Evolutionary conservation across 2,113 vertebrate genomes (phyloP).

Genomic region (Anguilla japonica): DNA sequence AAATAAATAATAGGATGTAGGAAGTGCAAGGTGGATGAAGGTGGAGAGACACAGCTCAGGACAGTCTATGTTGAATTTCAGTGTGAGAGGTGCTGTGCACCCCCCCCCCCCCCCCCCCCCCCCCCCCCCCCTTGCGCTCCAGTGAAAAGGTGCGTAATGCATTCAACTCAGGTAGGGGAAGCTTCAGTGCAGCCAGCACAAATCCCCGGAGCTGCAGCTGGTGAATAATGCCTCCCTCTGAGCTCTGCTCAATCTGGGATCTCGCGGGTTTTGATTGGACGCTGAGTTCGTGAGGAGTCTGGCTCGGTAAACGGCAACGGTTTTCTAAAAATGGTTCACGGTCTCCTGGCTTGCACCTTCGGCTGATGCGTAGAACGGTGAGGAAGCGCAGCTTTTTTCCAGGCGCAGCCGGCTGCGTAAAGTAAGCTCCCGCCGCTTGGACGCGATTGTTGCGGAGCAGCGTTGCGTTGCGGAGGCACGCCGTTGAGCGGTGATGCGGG

Average conservation of each 20-base stretch:
- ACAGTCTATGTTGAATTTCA: not conserved
- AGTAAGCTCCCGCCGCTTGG: not conserved
- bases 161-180: conserved; percentile 18
- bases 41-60: not conserved
- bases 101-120: not conserved
- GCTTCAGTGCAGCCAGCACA: not conserved
- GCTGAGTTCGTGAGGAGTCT: not conserved
- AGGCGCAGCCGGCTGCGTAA: not conserved
- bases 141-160: not conserved
- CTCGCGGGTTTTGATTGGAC: conserved; percentile 9
- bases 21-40: not conserved
- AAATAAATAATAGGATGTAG: not conserved
- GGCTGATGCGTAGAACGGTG: not conserved
- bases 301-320: not conserved
- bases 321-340: not conserved
- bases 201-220: not conserved
- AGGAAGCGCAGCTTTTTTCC: not conserved
- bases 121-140: not conserved
- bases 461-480: not conserved
- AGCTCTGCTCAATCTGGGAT: not conserved
- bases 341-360: not conserved
- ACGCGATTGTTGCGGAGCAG: not conserved
- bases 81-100: not conserved
- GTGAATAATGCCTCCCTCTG: not conserved
- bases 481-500: not conserved